Conservation (phyloP, 30 jellyfish, hydroid and myxozoan species). For the Aurelia coerulea region DNA sequence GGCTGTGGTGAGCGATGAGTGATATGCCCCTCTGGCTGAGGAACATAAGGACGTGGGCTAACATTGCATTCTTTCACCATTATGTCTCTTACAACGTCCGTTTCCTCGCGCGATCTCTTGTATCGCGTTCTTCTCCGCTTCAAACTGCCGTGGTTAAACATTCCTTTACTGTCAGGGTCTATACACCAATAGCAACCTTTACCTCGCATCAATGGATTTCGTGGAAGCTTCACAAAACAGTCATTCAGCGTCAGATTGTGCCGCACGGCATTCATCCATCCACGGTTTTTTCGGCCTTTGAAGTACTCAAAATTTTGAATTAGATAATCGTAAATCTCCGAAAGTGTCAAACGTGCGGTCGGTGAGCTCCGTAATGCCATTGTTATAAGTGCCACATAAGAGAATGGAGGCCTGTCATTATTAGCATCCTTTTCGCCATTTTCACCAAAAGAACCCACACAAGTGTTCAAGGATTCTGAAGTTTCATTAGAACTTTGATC, state of each 20-base stretch:
- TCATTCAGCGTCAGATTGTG: constrained; percentile 72
- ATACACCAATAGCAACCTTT: constrained; percentile 72
- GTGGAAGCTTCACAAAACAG: constrained; percentile 73
- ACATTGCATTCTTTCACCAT: constrained; percentile 13
- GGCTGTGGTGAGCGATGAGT: background rate
- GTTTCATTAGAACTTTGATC: background rate
- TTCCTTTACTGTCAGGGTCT: constrained; percentile 67
- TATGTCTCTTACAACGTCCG: constrained; percentile 27
- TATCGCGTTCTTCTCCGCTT: constrained; percentile 63
- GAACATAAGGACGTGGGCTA: background rate
- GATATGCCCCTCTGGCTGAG: background rate
- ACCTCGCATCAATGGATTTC: constrained; percentile 69
- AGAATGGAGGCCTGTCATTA: constrained; percentile 61
- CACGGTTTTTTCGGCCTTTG: constrained; percentile 34
- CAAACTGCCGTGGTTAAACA: constrained; percentile 76
- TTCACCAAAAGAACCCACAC: constrained; percentile 29
- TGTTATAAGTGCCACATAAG: constrained; percentile 70
- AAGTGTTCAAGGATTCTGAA: constrained; percentile 29
- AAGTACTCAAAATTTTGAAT: constrained; percentile 51
- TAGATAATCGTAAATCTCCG: constrained; percentile 55
- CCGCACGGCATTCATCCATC: constrained; percentile 80
- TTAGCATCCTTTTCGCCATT: constrained; percentile 14
- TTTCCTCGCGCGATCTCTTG: constrained; percentile 50
- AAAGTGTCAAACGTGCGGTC: constrained; percentile 39
- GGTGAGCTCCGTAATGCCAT: constrained; percentile 60